Base-by-base conservation (phyloP, 2,888 invertebrate genomes). In the Micropterix aruncella region DNA sequence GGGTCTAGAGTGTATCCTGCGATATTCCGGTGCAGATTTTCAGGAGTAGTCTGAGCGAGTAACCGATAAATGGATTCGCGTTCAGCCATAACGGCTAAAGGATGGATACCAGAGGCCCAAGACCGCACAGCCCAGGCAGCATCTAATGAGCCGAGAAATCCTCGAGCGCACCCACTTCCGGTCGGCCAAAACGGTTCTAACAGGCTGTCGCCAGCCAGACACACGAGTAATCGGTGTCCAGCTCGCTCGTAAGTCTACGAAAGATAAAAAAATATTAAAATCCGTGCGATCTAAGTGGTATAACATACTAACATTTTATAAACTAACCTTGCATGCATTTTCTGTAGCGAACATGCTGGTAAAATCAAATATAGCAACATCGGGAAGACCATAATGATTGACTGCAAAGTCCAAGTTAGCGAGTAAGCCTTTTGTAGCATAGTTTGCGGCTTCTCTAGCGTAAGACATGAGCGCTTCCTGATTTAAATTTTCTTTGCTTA, bases 131-230 rank as follows among this genome's bases (percentile, higher is more conserved):
- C 89, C 93, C 97, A 99, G 12, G 91, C 92, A 0, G 95, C 88
- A 70, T 99, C 97, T 63, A 97, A 77, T 2, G 92, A 90, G 16
- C 94, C 92, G 2, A 99, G 74, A 63, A 97, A 97, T 12, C 97
- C 97, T 45, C 97, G 77, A 0, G 96, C 97, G 68, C 95, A 95
- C 1, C 99, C 99, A 2, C 95, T 95, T 0, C 99, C 99, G 1
- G 95, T 96, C 3, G 97, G 99, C 97, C 99, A 99, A 66, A 99
- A 99, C 0, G 92, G 92, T 77, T 97, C 97, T 18, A 97, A 74
- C 44, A 97, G 70, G 61, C 93, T 94, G 66, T 99, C 97, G 1
- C 97, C 97, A 2, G 97, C 96, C 43, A 99, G 75, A 54, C 84
- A 86, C 70, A 90, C 85, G 14, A 97, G 70, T 3, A 97, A 70